Base-by-base conservation (phyloP, 2,113 vertebrate species). In the Crypturellus undulatus region DNA sequence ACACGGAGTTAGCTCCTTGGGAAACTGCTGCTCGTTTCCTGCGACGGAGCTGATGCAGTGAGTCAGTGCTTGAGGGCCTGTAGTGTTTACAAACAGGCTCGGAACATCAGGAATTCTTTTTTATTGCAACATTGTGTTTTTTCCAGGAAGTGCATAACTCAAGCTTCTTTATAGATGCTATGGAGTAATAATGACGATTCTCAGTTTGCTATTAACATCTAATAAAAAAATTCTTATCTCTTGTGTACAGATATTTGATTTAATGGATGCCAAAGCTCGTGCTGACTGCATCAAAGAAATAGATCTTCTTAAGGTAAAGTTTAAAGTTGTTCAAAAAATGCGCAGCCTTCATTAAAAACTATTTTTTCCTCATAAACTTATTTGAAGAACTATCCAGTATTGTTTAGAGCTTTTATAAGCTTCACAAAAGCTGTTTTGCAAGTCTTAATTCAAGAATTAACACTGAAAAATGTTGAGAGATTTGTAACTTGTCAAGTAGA, bases 261-360 rank as follows among this genome's bases (percentile, higher is more conserved):
- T 99, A 98, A 99, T 99, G 99, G 99, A 99, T 98, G 99, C 99
- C 98, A 99, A 99, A 98, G 99, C 99, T 95, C 99, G 99, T 97
- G 99, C 99, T 98, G 99, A 99, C 98, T 99, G 99, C 98, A 99
- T 99, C 98, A 99, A 99, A 99, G 99, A 99, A 98, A 99, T 99
- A 98, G 99, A 99, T 98, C 99, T 99, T 97, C 99, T 99, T 94
- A 99, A 99, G 99, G 99, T 99, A 99, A 99, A 58, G 15, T 42
- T 42, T 59, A 92, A 18, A 64, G 16, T 73, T 83, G n/a, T 60
- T 90, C 36, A 63, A 78, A 69, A 82, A 49, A 72, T 49, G 11
- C 86, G 58, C 12, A 65, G 1, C 52, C 5, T 3, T 76, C 9
- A 8, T 88, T 9, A 32, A 62, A 73, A 28, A 42, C 5, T 64